Base-by-base conservation (phyloP, 2,888 invertebrate genomes). In the Anaspis maculata region DNA sequence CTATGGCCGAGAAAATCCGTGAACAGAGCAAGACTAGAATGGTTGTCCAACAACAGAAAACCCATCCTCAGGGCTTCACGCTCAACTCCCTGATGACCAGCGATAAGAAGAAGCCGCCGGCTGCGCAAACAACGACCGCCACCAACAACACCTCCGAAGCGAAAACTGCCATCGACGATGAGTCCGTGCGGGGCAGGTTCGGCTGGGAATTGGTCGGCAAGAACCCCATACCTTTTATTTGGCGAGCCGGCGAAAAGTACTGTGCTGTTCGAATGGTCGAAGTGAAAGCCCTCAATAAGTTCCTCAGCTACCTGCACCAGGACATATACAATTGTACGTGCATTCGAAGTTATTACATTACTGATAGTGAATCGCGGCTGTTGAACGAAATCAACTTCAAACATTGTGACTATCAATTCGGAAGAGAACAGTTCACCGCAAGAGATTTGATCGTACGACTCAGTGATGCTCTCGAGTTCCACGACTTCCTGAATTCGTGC, bases 181-280 rank as follows among this genome's bases (percentile, higher is more conserved):
- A 83, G 44, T 84, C 84, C 37, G 76, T 79, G 59, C 76, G 80
- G 52, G 83, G 85, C 23, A 78, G 85, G 54, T 95, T 94, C 63
- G 91, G 91, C 31, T 95, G 94, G 94, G 82, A 83, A 39, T 81
- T 81, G 51, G 77, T 94, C 29, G 90, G 88, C 41, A 84, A 84
- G 55, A 78, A 77, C 49, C 79, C 82, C 63, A 85, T 95, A 57
- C 95, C 95, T 1, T 92, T 85, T 62, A 86, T 95, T 45, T 80
- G 83, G 57, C 75, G 95, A 12, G 76, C 79, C 30, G 75, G 79
- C 11, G 88, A 88, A 59, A 84, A 84, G 61, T 94, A 87, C 62
- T 88, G 90, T 59, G 86, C 92, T n/a, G 92, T 95, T 30, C 76
- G 91, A 33, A 91, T 95, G 79, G 85, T 94, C 13, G 95, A 95